Percentiles rank a stretch among this genome's conserved stretches.
Conservation (phyloP, 2,888 invertebrate genomes). For the Cheilosia grossa region DNA sequence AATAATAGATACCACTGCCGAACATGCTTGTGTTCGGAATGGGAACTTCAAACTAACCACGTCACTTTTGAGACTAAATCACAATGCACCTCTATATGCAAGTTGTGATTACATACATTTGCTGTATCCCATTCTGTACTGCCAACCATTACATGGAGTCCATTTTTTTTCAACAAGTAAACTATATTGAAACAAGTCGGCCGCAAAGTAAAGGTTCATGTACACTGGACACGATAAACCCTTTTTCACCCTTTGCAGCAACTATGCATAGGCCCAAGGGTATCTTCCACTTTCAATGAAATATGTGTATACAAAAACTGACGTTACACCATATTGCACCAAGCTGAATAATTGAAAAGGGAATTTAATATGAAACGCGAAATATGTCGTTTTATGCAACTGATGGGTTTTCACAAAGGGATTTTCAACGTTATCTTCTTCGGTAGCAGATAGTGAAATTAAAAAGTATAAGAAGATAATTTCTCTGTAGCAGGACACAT, state of each 20-base stretch:
- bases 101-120: too few species aligned
- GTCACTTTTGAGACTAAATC: slow-evolving; percentile 2
- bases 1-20: slow-evolving; percentile 1
- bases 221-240: slow-evolving; percentile 1
- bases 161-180: slow-evolving; percentile 61
- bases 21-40: slow-evolving; percentile 10
- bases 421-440: slow-evolving; percentile 45
- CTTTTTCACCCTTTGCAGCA: background rate
- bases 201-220: slow-evolving; percentile 4
- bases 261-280: slow-evolving; percentile 23
- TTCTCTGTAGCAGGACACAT: slow-evolving; percentile 14
- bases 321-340: slow-evolving; percentile 3
- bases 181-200: slow-evolving; percentile 42
- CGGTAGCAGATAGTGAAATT: slow-evolving; percentile 33
- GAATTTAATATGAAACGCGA: slow-evolving; percentile 64
- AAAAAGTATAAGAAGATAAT: slow-evolving; percentile 20
- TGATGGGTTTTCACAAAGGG: slow-evolving; percentile 38
- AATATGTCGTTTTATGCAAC: slow-evolving; percentile 29
- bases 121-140: too few species aligned
- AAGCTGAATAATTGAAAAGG: slow-evolving; percentile 48
- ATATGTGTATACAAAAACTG: slow-evolving; percentile 1
- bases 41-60: slow-evolving; percentile 18
- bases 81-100: too few species aligned
- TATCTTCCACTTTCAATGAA: slow-evolving; percentile 40
- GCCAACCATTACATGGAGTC: slow-evolving; percentile 28